Percentiles rank a stretch among this genome's conserved stretches.
These are phyloP conservation scores for Lutjanus argentimaculatus DNA, from an alignment of 2,797 vertebrate genomes.

Conservation along the genomic window DNA sequence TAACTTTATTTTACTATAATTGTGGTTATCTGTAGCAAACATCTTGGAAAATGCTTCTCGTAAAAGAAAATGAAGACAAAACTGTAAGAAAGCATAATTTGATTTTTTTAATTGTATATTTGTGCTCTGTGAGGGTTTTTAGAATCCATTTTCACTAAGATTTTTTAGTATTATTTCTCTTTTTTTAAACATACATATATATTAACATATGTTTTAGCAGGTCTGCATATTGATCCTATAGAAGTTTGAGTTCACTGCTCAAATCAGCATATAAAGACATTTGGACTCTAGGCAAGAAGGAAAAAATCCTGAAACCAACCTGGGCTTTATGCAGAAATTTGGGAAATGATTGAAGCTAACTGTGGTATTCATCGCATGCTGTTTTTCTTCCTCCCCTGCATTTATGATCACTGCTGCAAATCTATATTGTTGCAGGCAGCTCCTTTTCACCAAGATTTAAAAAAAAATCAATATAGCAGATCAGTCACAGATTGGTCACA, in stretches of 20 bases:
- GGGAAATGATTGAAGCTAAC: background rate
- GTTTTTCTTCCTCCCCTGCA: background rate
- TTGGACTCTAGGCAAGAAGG: too few species aligned
- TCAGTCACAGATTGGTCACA: conserved; percentile 23
- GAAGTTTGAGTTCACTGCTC: background rate
- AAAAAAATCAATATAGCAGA: conserved; percentile 23
- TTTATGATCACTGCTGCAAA: background rate
- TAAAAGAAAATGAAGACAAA: too few species aligned
- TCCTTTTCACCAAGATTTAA: background rate
- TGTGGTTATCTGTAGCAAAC: too few species aligned
- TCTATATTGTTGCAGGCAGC: background rate
- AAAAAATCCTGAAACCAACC: too few species aligned
- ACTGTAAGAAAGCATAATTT: too few species aligned
- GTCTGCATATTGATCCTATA: background rate
- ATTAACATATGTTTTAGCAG: background rate
- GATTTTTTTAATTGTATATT: too few species aligned
- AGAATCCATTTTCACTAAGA: too few species aligned
- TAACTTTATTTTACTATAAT: too few species aligned
- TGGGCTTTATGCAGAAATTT: background rate
- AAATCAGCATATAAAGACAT: background rate
- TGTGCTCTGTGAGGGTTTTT: too few species aligned
- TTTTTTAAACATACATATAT: too few species aligned
- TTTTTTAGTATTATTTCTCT: too few species aligned
- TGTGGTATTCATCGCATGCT: background rate
- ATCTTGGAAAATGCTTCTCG: too few species aligned